A percentile compares a stretch with the other conserved stretches of the same genome.
Conservation (phyloP, 1,140 invertebrate species). For the Eulimnadia texana region DNA sequence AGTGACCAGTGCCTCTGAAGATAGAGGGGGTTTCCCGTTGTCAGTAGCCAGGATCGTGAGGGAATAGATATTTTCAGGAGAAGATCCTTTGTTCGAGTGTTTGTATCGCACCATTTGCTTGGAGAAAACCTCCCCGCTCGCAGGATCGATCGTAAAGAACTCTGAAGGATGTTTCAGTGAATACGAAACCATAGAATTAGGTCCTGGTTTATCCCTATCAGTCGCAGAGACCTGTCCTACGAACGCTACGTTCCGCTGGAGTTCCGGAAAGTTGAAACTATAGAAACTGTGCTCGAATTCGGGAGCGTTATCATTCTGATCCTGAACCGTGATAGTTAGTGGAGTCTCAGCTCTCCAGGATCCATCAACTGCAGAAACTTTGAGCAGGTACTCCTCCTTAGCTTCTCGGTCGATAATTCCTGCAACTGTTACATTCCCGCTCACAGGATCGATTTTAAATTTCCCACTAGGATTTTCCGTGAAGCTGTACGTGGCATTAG, state of each 20-base stretch:
- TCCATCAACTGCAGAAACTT: constrained; percentile 71
- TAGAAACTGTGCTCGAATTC: constrained; percentile 77
- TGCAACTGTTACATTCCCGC: constrained; percentile 82
- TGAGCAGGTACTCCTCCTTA: constrained; percentile 77
- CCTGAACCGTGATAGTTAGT: constrained; percentile 80
- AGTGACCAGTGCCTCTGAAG: constrained; percentile 61
- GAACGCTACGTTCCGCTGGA: constrained; percentile 57
- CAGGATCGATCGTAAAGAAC: constrained; percentile 75
- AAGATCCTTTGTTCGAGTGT: constrained; percentile 53
- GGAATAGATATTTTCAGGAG: constrained; percentile 74
- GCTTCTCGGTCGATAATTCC: constrained; percentile 68
- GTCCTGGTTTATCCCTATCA: constrained; percentile 80
- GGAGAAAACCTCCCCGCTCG: constrained; percentile 75
- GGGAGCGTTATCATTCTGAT: constrained; percentile 87
- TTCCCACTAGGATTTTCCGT: constrained; percentile 74
- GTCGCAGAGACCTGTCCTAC: constrained; percentile 76
- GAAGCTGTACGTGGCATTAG: constrained; percentile 75
- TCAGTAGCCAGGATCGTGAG: constrained; percentile 75
- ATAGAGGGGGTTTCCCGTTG: constrained; percentile 82
- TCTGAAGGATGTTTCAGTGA: constrained; percentile 76
- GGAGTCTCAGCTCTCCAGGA: constrained; percentile 78
- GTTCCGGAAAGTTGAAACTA: constrained; percentile 76
- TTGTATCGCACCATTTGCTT: constrained; percentile 69
- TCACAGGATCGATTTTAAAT: constrained; percentile 72
- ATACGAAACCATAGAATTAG: constrained; percentile 87